Base-by-base conservation (phyloP, 2,797 vertebrate species). In the Dromococcyx pavoninus region DNA sequence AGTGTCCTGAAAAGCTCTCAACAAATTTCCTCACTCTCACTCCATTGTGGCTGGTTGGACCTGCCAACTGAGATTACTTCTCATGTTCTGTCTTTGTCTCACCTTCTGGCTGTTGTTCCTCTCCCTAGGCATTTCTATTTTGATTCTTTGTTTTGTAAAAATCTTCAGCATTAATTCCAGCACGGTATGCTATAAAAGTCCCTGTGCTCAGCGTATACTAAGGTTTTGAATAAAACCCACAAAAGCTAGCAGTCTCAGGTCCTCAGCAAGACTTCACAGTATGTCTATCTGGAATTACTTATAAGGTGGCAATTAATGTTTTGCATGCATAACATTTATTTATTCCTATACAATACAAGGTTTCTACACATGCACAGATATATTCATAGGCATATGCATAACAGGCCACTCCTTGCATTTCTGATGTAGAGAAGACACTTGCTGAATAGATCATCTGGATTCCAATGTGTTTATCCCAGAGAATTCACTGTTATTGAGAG, bases 31-130 rank as follows among this genome's bases (percentile, higher is more conserved):
- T 86, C 23, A 12, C 67, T 89, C 32, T 92, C 71, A 61, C 53
- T 96, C 73, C 88, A 56, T 80, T 91, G 91, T 93, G 88, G 76
- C 82, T 96, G 91, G 65, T 87, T 96, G 82, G 90, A 94, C 62
- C 90, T 96, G 95, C 91, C 94, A 95, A 9, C 75, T 87, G 71
- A 94, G 90, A 97, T 96, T 92, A 91, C 27, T 83, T 94, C 91
- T 96, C 72, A 79, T 77, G 43, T 84, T 95, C 80, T 90, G 61
- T 87, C 90, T 96, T 74, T 86, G 88, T 94, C 90, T 95, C 94
- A 93, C 94, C 86, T 96, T 94, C 76, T 94, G 86, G 61, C 64
- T 93, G 66, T 79, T 93, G 46, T 72, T 93, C 56, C 28, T 94
- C 78, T 95, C 89, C 86, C 75, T 73, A 84, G 84, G 54, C 83